These are phyloP conservation scores for Cyphomyrus discorhynchus DNA, from an alignment of 2,113 vertebrate genomes.

Conservation along the genomic window DNA sequence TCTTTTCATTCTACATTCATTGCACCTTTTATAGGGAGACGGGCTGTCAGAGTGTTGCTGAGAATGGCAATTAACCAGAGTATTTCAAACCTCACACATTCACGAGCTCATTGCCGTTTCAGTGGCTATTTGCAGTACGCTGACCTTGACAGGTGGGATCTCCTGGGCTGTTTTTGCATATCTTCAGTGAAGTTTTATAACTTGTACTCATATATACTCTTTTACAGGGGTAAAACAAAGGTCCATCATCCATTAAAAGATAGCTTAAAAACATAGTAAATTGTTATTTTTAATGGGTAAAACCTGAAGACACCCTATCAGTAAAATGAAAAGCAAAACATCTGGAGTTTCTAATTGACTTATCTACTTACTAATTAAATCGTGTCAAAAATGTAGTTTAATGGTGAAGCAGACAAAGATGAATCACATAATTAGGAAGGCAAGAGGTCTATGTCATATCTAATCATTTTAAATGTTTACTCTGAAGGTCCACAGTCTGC, in stretches of 20 bases:
- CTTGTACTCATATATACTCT: background rate
- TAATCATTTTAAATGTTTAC: background rate
- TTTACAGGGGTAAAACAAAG: background rate
- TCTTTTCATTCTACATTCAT: background rate
- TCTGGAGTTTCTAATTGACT: background rate
- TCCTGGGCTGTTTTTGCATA: background rate
- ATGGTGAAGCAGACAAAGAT: background rate
- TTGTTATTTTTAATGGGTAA: background rate
- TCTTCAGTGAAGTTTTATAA: background rate
- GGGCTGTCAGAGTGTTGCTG: background rate
- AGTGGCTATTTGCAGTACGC: background rate
- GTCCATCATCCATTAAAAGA: background rate
- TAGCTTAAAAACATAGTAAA: background rate
- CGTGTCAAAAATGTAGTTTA: background rate
- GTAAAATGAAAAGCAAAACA: background rate
- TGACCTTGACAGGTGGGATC: background rate
- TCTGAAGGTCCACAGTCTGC: background rate
- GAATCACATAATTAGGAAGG: background rate
- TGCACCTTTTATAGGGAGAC: background rate
- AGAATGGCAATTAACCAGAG: background rate
- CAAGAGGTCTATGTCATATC: background rate
- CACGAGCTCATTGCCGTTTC: background rate
- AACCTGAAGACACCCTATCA: background rate
- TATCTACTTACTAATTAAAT: background rate
- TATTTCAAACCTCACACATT: background rate